Base-by-base conservation (phyloP, 2,888 invertebrate genomes). In the Habroteleia sp. region DNA sequence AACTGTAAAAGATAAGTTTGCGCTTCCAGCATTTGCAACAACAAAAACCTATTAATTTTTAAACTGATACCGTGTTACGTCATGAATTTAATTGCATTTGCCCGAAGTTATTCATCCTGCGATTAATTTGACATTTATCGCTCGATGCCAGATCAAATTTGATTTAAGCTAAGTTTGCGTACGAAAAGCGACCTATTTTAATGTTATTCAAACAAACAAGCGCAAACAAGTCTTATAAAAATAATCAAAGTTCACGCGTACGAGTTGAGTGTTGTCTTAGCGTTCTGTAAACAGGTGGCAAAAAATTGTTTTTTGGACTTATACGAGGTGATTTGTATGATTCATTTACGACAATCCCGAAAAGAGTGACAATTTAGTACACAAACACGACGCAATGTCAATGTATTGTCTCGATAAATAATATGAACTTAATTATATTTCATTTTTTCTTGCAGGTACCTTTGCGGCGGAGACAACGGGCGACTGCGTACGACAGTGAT, bases 81-180 rank as follows among this genome's bases (percentile, higher is more conserved):
- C 58, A 39, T 20, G 56, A 8, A 3, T 25, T 44, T 27, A 52
- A 52, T 56, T 41, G 8, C 39, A 37, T 44, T 54, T 37, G 33
- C 7, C 3, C 16, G 8, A 16, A 37, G 20, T 46, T 27, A 17
- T 25, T 46, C 58, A 27, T 44, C 27, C 8, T 10, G 7, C 13
- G 4, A 29, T 68, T 27, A 50, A 58, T 68, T 69, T 52, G 60
- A 60, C 44, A 29, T 42, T 69, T 58, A 58, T 68, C 13, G 33
- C 13, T 31, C 44, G 17, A 50, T 42, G 44, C 50, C 33, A 41
- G 42, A 33, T 20, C 13, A 16, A 50, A 17, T 58, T 68, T 41
- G 16, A 20, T 16, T 8, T 50, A n/a, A 7, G 42, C 29, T 17
- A 37, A 62, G 17, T 48, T 39, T 39, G 39, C 11, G 8, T 27